Evolutionary conservation across 2,797 vertebrate genomes (phyloP).

Genomic region (Sarcoramphus papa): DNA sequence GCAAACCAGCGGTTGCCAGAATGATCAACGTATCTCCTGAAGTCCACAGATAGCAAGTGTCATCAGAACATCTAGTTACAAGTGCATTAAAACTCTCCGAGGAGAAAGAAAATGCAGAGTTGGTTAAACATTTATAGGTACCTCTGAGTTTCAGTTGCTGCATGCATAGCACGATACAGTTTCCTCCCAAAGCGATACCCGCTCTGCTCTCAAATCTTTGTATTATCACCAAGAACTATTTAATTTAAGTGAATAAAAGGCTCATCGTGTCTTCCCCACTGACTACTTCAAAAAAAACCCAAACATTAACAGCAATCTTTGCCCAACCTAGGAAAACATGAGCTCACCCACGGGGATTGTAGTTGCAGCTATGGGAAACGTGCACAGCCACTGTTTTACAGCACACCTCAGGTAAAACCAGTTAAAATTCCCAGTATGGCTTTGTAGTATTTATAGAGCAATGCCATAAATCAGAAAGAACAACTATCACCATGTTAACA

Average conservation of each 20-base stretch:
- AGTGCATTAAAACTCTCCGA: background rate
- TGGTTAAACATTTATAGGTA: slow-evolving; percentile 41
- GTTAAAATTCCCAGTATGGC: background rate
- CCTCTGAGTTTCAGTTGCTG: background rate
- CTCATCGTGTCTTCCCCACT: background rate
- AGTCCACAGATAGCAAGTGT: background rate
- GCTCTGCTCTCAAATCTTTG: background rate
- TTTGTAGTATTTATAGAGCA: background rate
- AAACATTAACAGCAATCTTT: background rate
- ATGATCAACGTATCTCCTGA: background rate
- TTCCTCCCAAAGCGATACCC: background rate
- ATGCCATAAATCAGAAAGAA: background rate
- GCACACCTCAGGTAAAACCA: background rate
- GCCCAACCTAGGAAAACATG: background rate
- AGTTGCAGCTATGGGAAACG: background rate
- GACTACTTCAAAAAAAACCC: background rate
- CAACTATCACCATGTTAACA: background rate
- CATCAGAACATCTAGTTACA: slow-evolving; percentile 10
- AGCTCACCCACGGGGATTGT: background rate
- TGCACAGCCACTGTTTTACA: background rate
- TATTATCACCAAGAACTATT: background rate
- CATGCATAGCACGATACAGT: background rate
- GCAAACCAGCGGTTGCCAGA: background rate
- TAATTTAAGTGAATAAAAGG: slow-evolving; percentile 1
- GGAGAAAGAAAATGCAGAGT: background rate